Evolutionary conservation across 2,888 invertebrate species (phyloP).

Genomic region (Papilio protenor): DNA sequence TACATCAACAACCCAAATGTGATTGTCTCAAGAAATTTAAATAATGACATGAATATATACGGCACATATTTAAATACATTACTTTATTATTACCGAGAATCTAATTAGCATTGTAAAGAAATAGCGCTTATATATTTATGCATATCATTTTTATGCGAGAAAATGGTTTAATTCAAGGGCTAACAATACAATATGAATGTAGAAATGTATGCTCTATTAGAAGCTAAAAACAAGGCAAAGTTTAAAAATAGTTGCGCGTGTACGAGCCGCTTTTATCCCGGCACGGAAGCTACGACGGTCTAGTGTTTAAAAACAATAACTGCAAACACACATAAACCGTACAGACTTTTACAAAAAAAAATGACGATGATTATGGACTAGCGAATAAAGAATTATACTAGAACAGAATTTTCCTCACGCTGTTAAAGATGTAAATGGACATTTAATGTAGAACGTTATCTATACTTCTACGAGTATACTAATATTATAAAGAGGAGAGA

Average conservation of each 20-base stretch:
- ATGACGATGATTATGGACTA: neutral
- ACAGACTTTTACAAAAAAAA: neutral
- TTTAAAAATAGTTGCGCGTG: constrained; percentile 25
- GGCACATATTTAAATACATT: neutral
- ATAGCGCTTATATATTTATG: too few species aligned
- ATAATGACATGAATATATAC: neutral
- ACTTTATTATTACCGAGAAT: neutral
- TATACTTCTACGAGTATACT: too few species aligned
- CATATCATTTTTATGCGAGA: neutral
- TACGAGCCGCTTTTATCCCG: constrained; percentile 13
- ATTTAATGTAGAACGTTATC: too few species aligned
- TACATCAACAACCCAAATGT: neutral
- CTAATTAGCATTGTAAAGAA: neutral
- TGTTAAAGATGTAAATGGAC: neutral
- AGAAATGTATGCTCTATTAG: constrained; percentile 2
- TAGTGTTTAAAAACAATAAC: constrained; percentile 30
- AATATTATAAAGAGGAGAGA: too few species aligned
- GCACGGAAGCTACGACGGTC: constrained; percentile 3
- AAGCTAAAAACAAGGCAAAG: constrained; percentile 20
- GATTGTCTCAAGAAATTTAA: neutral
- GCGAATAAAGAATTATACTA: neutral
- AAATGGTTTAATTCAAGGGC: constrained; percentile 3
- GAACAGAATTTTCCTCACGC: neutral
- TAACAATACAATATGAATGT: constrained; percentile 9
- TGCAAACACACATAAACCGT: neutral